These are phyloP conservation scores for Xiphorhynchus erythropygius DNA, from an alignment of 2,797 vertebrate genomes.

Conservation along the genomic window DNA sequence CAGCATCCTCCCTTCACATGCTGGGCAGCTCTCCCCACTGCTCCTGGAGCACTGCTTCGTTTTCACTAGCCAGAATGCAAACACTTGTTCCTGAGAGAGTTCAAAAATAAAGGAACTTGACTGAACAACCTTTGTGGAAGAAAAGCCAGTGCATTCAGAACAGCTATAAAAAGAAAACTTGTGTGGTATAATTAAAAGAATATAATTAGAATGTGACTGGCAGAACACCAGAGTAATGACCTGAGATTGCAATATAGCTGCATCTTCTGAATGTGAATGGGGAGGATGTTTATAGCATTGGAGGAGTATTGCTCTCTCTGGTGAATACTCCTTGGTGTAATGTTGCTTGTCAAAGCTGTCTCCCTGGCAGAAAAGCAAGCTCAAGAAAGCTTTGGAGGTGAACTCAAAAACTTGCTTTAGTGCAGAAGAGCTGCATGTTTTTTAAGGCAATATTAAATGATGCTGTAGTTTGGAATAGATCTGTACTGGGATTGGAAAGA, in stretches of 20 bases:
- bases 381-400: neutral
- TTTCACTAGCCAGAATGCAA: neutral
- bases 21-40: neutral
- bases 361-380: neutral
- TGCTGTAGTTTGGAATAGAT: neutral
- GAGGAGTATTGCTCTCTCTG: neutral
- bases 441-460: neutral
- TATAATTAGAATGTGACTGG: neutral
- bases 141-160: neutral
- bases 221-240: neutral
- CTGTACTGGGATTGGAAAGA: neutral
- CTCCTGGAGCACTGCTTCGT: neutral
- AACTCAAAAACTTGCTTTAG: neutral
- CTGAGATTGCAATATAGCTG: neutral
- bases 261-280: neutral
- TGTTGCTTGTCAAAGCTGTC: neutral
- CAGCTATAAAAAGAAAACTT: neutral
- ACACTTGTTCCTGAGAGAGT: neutral
- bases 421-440: neutral
- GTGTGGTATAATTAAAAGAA: neutral
- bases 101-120: neutral
- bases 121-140: neutral
- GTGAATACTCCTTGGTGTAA: neutral
- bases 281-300: neutral
- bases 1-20: fast-evolving